Percentiles rank a stretch among this genome's conserved stretches.
phyloP scores from a whole-genome alignment of 1,140 invertebrate genomes.

The Agrilus planipennis region DNA sequence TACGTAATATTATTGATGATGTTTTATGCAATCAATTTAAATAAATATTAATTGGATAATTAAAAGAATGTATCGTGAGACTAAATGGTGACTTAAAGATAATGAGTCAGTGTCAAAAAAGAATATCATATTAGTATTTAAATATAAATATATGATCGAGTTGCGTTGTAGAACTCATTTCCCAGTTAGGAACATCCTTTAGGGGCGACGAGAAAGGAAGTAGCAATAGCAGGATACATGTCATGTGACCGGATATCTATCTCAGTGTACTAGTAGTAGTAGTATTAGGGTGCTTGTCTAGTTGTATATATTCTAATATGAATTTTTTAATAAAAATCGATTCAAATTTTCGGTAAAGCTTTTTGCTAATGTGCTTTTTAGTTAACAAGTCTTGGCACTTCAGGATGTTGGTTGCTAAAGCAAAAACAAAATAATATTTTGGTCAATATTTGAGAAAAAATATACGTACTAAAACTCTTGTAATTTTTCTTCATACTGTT shows the following conservation, averaged over 20 bases:
- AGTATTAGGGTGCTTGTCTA: too few species aligned
- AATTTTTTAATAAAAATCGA: too few species aligned
- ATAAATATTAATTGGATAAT: too few species aligned
- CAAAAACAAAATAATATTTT: neutral
- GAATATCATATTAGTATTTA: neutral
- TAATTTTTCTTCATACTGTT: slow-evolving; percentile 32
- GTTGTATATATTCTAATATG: too few species aligned
- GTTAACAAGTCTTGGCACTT: slow-evolving; percentile 10
- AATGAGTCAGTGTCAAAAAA: slow-evolving; percentile 9
- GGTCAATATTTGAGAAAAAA: too few species aligned
- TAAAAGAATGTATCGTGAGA: too few species aligned
- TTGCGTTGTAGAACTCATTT: slow-evolving; percentile 23
- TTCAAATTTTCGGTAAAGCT: too few species aligned
- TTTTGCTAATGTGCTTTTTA: too few species aligned
- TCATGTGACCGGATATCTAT: slow-evolving; percentile 28
- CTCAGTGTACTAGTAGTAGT: too few species aligned
- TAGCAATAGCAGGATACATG: slow-evolving; percentile 29
- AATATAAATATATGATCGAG: slow-evolving; percentile 9
- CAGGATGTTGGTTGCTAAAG: slow-evolving; percentile 17
- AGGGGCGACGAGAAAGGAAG: slow-evolving; percentile 28
- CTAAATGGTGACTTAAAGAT: too few species aligned
- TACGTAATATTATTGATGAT: too few species aligned
- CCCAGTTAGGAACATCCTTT: slow-evolving; percentile 28
- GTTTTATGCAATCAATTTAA: too few species aligned
- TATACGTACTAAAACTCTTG: slow-evolving; percentile 35